Conservation (phyloP, 1,140 invertebrate species). For the Trissolcus basalis region DNA sequence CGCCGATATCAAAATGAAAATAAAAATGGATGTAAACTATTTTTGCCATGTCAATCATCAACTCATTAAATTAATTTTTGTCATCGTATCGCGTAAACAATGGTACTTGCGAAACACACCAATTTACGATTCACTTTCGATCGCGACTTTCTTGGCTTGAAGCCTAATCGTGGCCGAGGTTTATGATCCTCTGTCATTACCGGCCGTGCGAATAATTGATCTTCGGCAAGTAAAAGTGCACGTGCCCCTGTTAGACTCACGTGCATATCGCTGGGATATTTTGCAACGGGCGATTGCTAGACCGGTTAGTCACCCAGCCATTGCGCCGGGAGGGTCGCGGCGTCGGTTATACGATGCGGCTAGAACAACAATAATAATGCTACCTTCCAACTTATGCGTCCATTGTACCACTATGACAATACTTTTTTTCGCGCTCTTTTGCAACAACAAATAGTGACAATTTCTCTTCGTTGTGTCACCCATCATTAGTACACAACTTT, state of each 20-base stretch:
- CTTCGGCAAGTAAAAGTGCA: constrained; percentile 53
- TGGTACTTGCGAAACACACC: constrained; percentile 12
- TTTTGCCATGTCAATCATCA: background rate
- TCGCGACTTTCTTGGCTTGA: constrained; percentile 18
- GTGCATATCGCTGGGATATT: constrained; percentile 43
- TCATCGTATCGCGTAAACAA: constrained; percentile 23
- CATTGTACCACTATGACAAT: constrained; percentile 58
- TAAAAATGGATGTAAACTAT: too few relatives aligned
- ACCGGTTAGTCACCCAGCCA: constrained; percentile 64
- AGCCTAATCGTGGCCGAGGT: background rate
- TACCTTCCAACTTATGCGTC: constrained; percentile 58
- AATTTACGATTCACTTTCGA: constrained; percentile 29
- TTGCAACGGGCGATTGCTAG: constrained; percentile 59
- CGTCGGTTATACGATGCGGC: constrained; percentile 51
- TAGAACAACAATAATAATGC: constrained; percentile 49
- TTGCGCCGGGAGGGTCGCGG: constrained; percentile 47
- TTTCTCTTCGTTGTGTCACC: constrained; percentile 46
- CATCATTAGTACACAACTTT: constrained; percentile 1
- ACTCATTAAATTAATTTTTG: background rate
- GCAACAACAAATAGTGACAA: constrained; percentile 29
- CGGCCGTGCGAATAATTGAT: constrained; percentile 55
- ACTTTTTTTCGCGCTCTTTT: constrained; percentile 43
- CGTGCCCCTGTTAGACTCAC: constrained; percentile 53
- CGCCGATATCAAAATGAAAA: too few relatives aligned
- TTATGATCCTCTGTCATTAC: constrained; percentile 42